These are phyloP conservation scores for Thamnophis elegans DNA, from an alignment of 2,797 vertebrate species.

Conservation along the genomic window DNA sequence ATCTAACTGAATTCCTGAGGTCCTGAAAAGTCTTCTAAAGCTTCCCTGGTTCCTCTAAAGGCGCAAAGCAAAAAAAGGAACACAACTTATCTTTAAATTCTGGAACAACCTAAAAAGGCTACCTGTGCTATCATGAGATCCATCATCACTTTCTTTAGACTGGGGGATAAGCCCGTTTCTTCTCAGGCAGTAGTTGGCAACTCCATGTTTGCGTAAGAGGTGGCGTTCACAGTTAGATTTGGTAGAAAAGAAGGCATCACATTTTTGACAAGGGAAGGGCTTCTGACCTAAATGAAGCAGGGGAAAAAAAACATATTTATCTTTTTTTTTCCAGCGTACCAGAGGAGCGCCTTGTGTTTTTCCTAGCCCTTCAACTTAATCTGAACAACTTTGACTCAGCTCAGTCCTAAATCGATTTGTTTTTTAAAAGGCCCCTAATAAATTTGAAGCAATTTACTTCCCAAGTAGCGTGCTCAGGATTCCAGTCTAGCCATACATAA, in stretches of 20 bases:
- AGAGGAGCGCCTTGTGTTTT: conserved; percentile 34
- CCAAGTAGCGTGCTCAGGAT: background rate
- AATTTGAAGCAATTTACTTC: background rate
- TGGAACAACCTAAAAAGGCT: conserved; percentile 44
- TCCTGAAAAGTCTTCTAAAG: background rate
- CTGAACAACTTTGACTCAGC: background rate
- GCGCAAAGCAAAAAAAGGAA: rapidly evolving
- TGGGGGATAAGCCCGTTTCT: conserved; percentile 77
- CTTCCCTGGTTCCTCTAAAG: background rate
- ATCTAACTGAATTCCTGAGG: background rate
- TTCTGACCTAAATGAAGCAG: conserved; percentile 76
- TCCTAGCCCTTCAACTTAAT: background rate
- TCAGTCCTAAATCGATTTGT: background rate
- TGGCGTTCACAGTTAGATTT: conserved; percentile 91
- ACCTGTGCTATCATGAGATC: conserved; percentile 78
- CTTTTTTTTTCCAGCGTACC: conserved; percentile 50
- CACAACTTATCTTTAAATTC: conserved; percentile 4
- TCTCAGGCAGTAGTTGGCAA: conserved; percentile 78
- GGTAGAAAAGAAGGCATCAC: conserved; percentile 85
- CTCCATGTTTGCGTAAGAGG: conserved; percentile 84
- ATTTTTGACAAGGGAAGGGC: conserved; percentile 84
- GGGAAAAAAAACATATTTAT: conserved; percentile 60
- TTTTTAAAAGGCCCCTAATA: background rate
- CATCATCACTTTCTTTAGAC: conserved; percentile 75
- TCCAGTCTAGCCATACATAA: background rate